Evolutionary conservation across 2,113 vertebrate genomes (phyloP), one percentile per base, ranked within the genome.

Genomic region (Delphinus delphis): DNA sequence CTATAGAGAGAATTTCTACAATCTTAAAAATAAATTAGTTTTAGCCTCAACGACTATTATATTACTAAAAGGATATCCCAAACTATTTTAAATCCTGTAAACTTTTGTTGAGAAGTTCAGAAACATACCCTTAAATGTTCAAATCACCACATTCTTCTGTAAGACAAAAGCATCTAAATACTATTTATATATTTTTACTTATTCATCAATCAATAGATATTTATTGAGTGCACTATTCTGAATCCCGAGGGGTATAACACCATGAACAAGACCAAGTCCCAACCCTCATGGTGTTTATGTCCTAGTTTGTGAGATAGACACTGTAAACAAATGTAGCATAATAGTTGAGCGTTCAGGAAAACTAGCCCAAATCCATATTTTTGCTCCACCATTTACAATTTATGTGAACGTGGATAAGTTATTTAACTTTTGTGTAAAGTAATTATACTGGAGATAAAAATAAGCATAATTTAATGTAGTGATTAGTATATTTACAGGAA

Each of bases 101-200:
- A 81, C 23, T 94, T 84, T 73, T 60, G 8, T 47, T 84, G 8
- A 92, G 65, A 80, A 88, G 26, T 44, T 93, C 53, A 97, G 65
- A 87, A 65, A 94, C 38, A 70, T 28, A 83, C 36, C 33, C 50
- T 77, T 77, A 67, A 25, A 26, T 95, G 63, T 90, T 94, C 36
- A 76, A 79, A 92, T 12, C 65, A 85, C n/a, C n/a, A 62, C 6
- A 58, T 85, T 95, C 7, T 73, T 79, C 71, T 93, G 4, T 33
- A 53, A 93, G 60, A 82, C 26, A 73, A 89, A 93, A 73, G 20
- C 44, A 93, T 62, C 93, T 73, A 93, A 90, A 60, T 68, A 90
- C 2, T 31, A 62, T 81, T 55, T 76, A 62, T 33, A 41, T 50
- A 44, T 47, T 80, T 63, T 82, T 83, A 84, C 80, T 83, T 50